These are phyloP conservation scores for Enteromius treurensis DNA, from an alignment of 2,797 vertebrate genomes.

Conservation along the genomic window DNA sequence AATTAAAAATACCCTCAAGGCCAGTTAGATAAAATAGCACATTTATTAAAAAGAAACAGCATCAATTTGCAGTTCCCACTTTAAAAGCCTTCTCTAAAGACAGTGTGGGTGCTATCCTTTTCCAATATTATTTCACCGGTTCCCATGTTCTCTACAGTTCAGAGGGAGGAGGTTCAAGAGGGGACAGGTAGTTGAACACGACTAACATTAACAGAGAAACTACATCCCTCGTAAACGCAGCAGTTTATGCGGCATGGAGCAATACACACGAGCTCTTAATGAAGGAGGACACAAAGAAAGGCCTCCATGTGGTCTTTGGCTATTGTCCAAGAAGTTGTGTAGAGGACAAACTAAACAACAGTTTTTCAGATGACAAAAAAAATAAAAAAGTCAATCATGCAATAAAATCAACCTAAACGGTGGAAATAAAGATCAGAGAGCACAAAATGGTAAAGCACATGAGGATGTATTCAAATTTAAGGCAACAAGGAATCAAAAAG, in stretches of 20 bases:
- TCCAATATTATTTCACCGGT: slow-evolving; percentile 57
- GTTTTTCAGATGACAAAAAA: slow-evolving; percentile 32
- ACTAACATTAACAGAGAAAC: slow-evolving; percentile 39
- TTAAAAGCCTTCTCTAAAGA: slow-evolving; percentile 61
- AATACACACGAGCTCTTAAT: slow-evolving; percentile 37
- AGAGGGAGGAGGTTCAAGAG: slow-evolving; percentile 51
- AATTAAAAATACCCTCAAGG: slow-evolving; percentile 14
- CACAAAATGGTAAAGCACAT: slow-evolving; percentile 73
- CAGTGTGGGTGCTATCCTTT: slow-evolving; percentile 58
- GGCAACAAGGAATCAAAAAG: slow-evolving; percentile 71
- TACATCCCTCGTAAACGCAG: slow-evolving; percentile 19
- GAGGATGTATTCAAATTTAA: slow-evolving; percentile 76
- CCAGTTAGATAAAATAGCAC: slow-evolving; percentile 84
- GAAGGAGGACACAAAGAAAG: slow-evolving; percentile 48
- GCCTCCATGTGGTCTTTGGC: slow-evolving; percentile 71
- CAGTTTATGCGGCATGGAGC: slow-evolving; percentile 17
- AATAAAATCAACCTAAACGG: slow-evolving; percentile 47
- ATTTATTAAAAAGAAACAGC: slow-evolving; percentile 86
- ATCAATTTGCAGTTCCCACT: slow-evolving; percentile 73
- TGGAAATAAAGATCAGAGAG: slow-evolving; percentile 67
- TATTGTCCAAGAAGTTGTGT: slow-evolving; percentile 57
- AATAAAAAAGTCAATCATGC: slow-evolving; percentile 55
- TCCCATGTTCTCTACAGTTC: slow-evolving; percentile 60
- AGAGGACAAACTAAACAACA: slow-evolving; percentile 34
- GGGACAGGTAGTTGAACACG: slow-evolving; percentile 43